These are phyloP conservation scores for Rhopalosiphum maidis DNA, from an alignment of 1,140 invertebrate genomes.

Conservation along the genomic window DNA sequence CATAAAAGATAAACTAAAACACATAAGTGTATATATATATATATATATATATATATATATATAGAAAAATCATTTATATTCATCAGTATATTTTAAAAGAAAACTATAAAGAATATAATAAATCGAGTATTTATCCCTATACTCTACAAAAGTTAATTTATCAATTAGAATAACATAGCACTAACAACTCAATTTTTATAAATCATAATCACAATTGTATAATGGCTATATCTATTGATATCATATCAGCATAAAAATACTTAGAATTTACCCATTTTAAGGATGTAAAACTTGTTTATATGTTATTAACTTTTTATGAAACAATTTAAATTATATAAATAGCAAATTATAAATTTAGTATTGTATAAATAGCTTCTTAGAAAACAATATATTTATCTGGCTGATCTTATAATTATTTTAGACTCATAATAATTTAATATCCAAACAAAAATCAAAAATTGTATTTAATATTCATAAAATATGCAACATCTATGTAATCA, in stretches of 20 bases:
- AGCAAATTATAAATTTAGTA: too few relatives aligned
- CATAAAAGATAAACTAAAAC: conserved; percentile 1
- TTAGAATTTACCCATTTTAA: too few relatives aligned
- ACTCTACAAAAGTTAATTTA: not conserved
- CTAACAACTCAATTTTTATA: not conserved
- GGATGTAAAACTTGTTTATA: too few relatives aligned
- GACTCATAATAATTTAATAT: not conserved
- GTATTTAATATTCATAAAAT: not conserved
- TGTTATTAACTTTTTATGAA: not conserved
- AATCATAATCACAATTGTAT: not conserved
- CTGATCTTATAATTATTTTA: not conserved
- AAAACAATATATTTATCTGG: not conserved
- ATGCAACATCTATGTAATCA: not conserved
- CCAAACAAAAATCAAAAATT: not conserved
- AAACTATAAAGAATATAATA: not conserved
- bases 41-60: not conserved
- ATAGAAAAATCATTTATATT: not conserved
- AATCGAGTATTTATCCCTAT: not conserved
- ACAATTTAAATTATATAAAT: not conserved
- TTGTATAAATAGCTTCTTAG: not conserved
- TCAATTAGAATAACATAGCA: not conserved
- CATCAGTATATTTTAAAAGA: not conserved
- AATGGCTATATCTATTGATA: not conserved
- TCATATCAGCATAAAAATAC: too few relatives aligned
- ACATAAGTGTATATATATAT: not conserved